A percentile compares a stretch with the other conserved stretches of the same genome.
These are phyloP conservation scores for Mesorhabditis sp. DNA, from an alignment of 2,888 invertebrate genomes.

Conservation along the genomic window DNA sequence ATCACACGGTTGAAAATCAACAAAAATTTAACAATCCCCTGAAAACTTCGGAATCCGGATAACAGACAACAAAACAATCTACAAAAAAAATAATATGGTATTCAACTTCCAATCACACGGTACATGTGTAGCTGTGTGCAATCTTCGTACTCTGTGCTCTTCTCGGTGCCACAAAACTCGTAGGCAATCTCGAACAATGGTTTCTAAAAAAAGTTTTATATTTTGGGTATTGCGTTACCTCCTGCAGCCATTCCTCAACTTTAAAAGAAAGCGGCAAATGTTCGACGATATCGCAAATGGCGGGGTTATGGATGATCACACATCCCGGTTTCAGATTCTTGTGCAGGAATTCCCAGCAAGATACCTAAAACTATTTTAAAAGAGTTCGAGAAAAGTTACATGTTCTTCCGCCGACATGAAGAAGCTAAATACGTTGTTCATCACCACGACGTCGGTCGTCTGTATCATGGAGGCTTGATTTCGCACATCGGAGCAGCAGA, in stretches of 20 bases:
- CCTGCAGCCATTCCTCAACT: constrained; percentile 39
- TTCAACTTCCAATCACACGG: not conserved
- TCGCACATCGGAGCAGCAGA: constrained; percentile 66
- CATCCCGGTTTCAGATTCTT: constrained; percentile 27
- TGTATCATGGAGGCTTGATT: constrained; percentile 65
- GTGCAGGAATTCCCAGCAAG: constrained; percentile 37
- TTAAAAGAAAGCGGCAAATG: constrained; percentile 41
- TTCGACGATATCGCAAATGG: constrained; percentile 28
- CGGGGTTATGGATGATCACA: constrained; percentile 42
- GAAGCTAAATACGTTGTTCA: constrained; percentile 73
- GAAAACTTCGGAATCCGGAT: not conserved
- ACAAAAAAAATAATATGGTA: not conserved
- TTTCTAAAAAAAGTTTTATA: not conserved
- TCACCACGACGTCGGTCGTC: constrained; percentile 67
- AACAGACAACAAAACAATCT: not conserved
- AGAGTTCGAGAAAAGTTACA: constrained; percentile 36
- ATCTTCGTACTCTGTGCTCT: constrained; percentile 3
- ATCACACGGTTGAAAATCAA: not conserved
- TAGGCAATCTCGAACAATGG: not conserved
- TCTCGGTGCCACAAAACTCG: not conserved
- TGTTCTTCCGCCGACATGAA: constrained; percentile 68
- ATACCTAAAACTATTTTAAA: constrained; percentile 14
- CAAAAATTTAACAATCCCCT: not conserved
- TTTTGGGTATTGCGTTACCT: constrained; percentile 12
- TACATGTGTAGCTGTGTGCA: constrained; percentile 1